Conservation (phyloP, 2,797 vertebrate species). For the Champsocephalus esox region DNA sequence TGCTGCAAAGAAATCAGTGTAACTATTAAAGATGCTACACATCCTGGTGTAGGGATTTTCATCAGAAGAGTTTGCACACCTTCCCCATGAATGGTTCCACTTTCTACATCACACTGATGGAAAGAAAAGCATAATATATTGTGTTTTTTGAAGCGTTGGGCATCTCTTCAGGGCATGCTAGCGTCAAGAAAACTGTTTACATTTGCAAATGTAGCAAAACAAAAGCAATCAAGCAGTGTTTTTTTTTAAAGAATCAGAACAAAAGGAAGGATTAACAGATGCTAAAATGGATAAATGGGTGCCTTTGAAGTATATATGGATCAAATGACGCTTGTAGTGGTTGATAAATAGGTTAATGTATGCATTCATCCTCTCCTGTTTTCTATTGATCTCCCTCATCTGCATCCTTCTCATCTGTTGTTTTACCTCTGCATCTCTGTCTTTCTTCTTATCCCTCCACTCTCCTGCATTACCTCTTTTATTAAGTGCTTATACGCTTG, state of each 20-base stretch:
- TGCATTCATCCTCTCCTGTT: conserved; percentile 25
- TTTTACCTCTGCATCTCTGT: conserved; percentile 12
- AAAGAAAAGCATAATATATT: not conserved
- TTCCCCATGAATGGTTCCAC: not conserved
- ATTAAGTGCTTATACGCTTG: conserved; percentile 11
- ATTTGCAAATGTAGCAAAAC: conserved; percentile 72
- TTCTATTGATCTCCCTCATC: conserved; percentile 14
- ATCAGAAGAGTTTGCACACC: not conserved
- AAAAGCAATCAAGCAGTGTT: conserved; percentile 38
- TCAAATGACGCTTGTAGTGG: conserved; percentile 36
- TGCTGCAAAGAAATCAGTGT: conserved; percentile 5
- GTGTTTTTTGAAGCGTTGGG: conserved; percentile 11
- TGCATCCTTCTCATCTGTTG: conserved; percentile 15
- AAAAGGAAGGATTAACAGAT: conserved; percentile 35
- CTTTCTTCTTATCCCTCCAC: conserved; percentile 22
- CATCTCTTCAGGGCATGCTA: conserved; percentile 53
- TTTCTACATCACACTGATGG: conserved; percentile 12
- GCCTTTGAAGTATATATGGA: conserved; percentile 50
- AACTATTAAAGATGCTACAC: not conserved
- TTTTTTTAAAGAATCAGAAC: conserved; percentile 23
- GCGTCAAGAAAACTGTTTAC: conserved; percentile 69
- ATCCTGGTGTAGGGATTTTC: not conserved
- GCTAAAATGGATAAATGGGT: conserved; percentile 38
- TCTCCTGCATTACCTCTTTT: conserved; percentile 6
- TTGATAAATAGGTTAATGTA: conserved; percentile 35